Evolutionary conservation across 2,888 invertebrate genomes (phyloP).

Genomic region (Eupithecia subumbrata): DNA sequence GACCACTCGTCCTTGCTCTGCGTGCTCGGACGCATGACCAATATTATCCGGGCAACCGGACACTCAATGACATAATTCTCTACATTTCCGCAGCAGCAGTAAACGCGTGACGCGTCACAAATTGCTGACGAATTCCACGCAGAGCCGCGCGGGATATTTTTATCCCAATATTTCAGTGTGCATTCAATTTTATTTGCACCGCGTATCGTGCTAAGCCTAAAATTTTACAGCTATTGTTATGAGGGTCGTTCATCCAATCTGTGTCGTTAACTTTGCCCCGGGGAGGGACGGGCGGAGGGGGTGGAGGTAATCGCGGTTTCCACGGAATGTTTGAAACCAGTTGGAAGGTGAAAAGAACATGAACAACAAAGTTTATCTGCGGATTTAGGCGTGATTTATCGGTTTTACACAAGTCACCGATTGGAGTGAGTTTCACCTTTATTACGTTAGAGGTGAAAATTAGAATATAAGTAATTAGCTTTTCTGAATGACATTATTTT

Average conservation of each 20-base stretch:
- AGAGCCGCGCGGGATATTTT: background rate
- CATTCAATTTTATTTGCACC: constrained; percentile 18
- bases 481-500: background rate
- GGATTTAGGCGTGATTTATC: constrained; percentile 6
- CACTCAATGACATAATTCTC: background rate
- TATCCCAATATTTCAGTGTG: background rate
- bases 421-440: background rate
- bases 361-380: constrained; percentile 8
- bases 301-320: constrained; percentile 21
- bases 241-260: constrained; percentile 38
- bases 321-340: constrained; percentile 5
- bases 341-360: constrained; percentile 12
- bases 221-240: constrained; percentile 34
- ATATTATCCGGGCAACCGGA: background rate
- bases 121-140: background rate
- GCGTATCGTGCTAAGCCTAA: constrained; percentile 25
- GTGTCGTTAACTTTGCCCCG: constrained; percentile 33
- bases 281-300: background rate
- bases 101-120: background rate
- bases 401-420: background rate
- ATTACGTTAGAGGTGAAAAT: background rate
- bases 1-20: background rate
- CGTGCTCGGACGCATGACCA: background rate
- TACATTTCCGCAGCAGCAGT: background rate
- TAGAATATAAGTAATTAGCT: background rate